Base-by-base conservation (phyloP, 1,140 invertebrate genomes). In the Agraylea sexmaculata region DNA sequence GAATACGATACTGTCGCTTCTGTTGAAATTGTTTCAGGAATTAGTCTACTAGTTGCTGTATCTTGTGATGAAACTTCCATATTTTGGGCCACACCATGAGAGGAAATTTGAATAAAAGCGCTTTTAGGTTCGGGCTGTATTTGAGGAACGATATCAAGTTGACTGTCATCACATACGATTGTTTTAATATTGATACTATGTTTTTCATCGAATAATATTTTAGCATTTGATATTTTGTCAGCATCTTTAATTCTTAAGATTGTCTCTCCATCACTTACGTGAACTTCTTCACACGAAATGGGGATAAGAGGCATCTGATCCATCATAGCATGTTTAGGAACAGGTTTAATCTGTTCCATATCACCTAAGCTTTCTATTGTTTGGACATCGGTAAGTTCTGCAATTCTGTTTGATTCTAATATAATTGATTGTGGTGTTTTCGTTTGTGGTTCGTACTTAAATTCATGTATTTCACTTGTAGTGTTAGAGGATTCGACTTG, bases 81-180 rank as follows among this genome's bases (percentile, higher is more conserved):
- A 43, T 58, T 57, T 57, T 63, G 53, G 31, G 62, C 65, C 19
- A 63, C 58, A 50, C 58, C 56, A 43, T 64, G 59, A 10, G 13
- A 12, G 1, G 18, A 16, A 21, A 28, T 28, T 16, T 40, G 6
- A 25, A 7, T 25, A 25, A n/a, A 6, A 7, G n/a, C 23, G 23
- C n/a, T 6, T 25, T 25, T 25, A n/a, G 6, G 6, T 6, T 6
- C 23, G 6, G 23, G 6, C n/a, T 25, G 6, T 25, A 25, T 25
- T 6, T 25, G 23, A 25, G 39, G 8, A 19, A 25, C 12, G 16
- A 49, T 35, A 18, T 25, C 37, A 29, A 10, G 13, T 42, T 33
- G 34, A 17, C 17, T 36, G 31, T 49, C 46, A 23, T 21, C 40
- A 31, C 39, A 42, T 7, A 39, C 20, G 18, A 49, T 27, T 8